A percentile compares a stretch with the other conserved stretches of the same genome.
Evolutionary conservation across 2,113 vertebrate species (phyloP).

Genomic region (Mirounga angustirostris): DNA sequence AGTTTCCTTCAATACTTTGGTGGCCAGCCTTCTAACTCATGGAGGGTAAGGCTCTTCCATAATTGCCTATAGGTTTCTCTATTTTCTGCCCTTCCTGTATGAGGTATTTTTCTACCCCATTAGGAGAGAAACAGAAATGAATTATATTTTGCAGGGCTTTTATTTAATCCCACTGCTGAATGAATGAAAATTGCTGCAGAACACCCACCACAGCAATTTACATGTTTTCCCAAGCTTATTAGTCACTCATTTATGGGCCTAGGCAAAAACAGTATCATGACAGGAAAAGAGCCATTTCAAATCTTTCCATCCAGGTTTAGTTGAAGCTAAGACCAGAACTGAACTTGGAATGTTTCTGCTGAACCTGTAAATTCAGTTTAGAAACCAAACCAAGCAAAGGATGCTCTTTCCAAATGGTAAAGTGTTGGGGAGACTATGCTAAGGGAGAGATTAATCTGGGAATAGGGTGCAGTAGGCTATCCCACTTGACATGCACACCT

Average conservation of each 20-base stretch:
- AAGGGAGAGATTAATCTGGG: not conserved
- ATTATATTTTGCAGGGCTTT: slow-evolving; percentile 60
- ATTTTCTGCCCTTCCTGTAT: slow-evolving; percentile 41
- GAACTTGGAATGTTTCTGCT: not conserved
- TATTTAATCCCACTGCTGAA: slow-evolving; percentile 37
- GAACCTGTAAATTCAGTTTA: slow-evolving; percentile 10
- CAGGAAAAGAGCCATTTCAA: not conserved
- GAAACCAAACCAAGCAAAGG: not conserved
- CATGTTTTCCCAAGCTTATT: slow-evolving; percentile 14
- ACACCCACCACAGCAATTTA: not conserved
- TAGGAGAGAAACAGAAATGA: slow-evolving; percentile 52
- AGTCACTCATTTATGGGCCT: not conserved
- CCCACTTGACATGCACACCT: not conserved
- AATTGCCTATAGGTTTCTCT: not conserved
- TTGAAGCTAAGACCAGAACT: not conserved
- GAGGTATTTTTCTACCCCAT: slow-evolving; percentile 28
- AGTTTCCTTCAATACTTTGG: not conserved
- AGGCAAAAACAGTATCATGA: not conserved
- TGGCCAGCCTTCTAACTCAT: not conserved
- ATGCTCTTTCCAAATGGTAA: not conserved
- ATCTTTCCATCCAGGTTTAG: slow-evolving; percentile 8
- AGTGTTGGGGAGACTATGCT: not conserved
- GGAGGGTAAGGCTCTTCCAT: not conserved
- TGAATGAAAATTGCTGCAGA: slow-evolving; percentile 11
- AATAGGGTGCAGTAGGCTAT: not conserved